These are phyloP conservation scores for Sinocyclocheilus anophthalmus DNA, from an alignment of 2,113 vertebrate species.

Conservation along the genomic window DNA sequence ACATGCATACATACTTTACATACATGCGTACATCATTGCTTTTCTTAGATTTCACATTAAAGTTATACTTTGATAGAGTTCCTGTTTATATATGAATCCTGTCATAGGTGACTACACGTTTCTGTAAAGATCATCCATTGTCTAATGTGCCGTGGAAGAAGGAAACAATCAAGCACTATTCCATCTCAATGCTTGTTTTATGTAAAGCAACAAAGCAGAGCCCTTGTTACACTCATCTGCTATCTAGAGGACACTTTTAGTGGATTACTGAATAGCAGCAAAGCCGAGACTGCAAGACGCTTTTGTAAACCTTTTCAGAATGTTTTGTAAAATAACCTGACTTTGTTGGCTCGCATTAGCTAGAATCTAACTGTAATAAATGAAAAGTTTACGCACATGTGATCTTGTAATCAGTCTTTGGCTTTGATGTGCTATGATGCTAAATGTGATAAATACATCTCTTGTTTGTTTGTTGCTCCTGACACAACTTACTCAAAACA, in stretches of 20 bases:
- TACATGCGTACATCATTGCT: background rate
- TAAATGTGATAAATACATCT: conserved; percentile 1
- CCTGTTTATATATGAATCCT: conserved; percentile 52
- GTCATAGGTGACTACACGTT: conserved; percentile 66
- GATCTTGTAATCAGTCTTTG: background rate
- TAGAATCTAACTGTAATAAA: background rate
- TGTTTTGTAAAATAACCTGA: conserved; percentile 40
- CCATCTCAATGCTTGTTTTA: conserved; percentile 85
- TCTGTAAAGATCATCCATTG: conserved; percentile 71
- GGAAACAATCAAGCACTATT: conserved; percentile 88
- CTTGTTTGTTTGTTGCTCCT: conserved; percentile 4
- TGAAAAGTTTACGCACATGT: background rate
- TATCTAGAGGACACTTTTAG: conserved; percentile 84
- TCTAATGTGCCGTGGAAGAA: conserved; percentile 78
- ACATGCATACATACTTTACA: background rate
- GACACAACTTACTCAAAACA: background rate
- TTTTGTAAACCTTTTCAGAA: conserved; percentile 76
- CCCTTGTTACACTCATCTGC: conserved; percentile 81
- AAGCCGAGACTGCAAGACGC: conserved; percentile 67
- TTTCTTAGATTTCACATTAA: background rate
- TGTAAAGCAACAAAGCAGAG: conserved; percentile 83
- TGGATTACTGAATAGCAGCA: conserved; percentile 83
- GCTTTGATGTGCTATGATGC: conserved; percentile 8
- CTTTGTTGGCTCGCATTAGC: background rate
- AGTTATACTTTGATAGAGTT: background rate